Evolutionary conservation across 2,113 vertebrate species (phyloP), one percentile per base, ranked within the genome.

Genomic region (Copsychus sechellarum): DNA sequence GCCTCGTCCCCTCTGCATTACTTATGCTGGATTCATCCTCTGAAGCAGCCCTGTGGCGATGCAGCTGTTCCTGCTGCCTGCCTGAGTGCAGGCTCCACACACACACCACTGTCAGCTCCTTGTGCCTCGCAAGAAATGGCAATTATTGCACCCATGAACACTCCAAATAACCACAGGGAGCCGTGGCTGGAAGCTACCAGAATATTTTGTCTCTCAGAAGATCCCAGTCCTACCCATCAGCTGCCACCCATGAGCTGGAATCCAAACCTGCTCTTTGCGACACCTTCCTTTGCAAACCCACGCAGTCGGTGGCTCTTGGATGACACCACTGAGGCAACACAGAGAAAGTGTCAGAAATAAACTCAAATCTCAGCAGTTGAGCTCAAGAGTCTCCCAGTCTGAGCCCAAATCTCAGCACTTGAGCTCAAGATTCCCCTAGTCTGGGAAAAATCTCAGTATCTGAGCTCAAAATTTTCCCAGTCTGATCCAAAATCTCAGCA

Each of bases 41-140:
- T 74, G 92, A 74, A 97, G 92, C 95, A 89, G 92, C 85, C 94
- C 95, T 6, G 84, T 90, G 86, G 93, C 71, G 16, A 62, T 43
- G 85, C 95, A 96, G 87, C 95, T 96, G 94, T 1, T 94, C 22
- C 7, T 77, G 88, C 91, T 86, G 94, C 89, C 95, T 58, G 66
- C 87, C 42, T 84, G 70, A 95, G 90, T 70, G 95, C 91, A 85
- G 82, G 66, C 89, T 87, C 66, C 69, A 10, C n/a, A 69, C 78
- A 90, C 86, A 90, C 86, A 47, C 11, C 57, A 57, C 88, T 83
- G 82, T 51, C 95, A 86, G 47, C 19, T 90, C 5, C 95, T 83
- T 42, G 2, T 26, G 33, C 42, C 56, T 86, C 56, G 31, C 88
- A 23, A 83, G 85, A 88, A 90, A 81, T 33, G 47, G 87, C 72